A percentile compares a stretch with the other conserved stretches of the same genome.
These are phyloP conservation scores for Agapetus fuscipes DNA, from an alignment of 2,888 invertebrate species.

Conservation along the genomic window DNA sequence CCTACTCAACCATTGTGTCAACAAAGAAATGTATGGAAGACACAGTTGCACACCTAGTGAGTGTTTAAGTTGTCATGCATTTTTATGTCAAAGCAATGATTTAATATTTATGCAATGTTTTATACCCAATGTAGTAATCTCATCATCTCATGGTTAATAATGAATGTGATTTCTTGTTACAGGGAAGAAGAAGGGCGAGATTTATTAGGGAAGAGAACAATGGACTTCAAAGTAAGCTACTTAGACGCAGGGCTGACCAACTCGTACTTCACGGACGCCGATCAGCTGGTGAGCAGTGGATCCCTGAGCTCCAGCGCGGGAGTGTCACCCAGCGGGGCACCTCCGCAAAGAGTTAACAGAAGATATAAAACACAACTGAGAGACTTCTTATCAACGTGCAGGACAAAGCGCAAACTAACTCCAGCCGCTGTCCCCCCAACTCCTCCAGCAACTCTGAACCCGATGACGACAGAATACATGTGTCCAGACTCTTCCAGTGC, in stretches of 20 bases:
- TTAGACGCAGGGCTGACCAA: constrained; percentile 88
- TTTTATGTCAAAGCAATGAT: not conserved
- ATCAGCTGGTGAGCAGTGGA: constrained; percentile 58
- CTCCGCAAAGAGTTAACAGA: constrained; percentile 73
- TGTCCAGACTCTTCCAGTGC: constrained; percentile 48
- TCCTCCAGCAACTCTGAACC: constrained; percentile 41
- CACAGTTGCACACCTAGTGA: too few species aligned
- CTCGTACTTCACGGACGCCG: constrained; percentile 80
- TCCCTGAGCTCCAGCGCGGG: constrained; percentile 45
- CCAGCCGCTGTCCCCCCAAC: constrained; percentile 43
- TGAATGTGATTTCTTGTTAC: constrained; percentile 25
- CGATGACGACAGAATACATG: constrained; percentile 59
- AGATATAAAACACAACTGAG: constrained; percentile 90
- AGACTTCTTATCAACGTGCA: constrained; percentile 87
- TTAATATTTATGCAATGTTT: not conserved
- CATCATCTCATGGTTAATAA: not conserved
- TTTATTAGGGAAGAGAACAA: constrained; percentile 92
- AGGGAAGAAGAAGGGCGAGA: constrained; percentile 99
- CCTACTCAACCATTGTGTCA: too few species aligned
- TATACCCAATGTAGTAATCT: not conserved
- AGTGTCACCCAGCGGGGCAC: constrained; percentile 48
- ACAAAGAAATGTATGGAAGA: too few species aligned
- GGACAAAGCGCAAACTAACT: constrained; percentile 63
- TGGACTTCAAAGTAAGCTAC: constrained; percentile 98
- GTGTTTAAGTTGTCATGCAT: too few species aligned